Evolutionary conservation across 2,888 invertebrate genomes (phyloP).

Genomic region (Protonemura montana): DNA sequence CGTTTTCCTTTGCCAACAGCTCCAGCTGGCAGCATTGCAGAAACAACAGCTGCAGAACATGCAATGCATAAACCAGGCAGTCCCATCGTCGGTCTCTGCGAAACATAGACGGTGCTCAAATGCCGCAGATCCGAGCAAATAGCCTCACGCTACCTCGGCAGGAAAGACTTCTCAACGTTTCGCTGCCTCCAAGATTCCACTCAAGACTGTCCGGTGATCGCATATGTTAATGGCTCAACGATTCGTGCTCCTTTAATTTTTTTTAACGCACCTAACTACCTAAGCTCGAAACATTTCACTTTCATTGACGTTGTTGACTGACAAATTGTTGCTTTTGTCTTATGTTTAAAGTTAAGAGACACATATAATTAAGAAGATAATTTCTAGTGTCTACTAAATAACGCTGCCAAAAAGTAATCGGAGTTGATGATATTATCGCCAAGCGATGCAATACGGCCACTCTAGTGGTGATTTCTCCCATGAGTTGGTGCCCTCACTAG

Average conservation of each 20-base stretch:
- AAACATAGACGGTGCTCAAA: constrained; percentile 58
- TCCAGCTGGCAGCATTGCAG: constrained; percentile 48
- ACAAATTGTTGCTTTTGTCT: constrained; percentile 9
- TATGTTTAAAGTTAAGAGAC: not conserved
- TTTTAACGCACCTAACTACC: not conserved
- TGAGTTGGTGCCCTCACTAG: not conserved
- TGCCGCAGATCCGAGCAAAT: constrained; percentile 58
- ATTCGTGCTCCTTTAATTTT: not conserved
- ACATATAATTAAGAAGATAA: not conserved
- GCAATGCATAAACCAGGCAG: constrained; percentile 57
- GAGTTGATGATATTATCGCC: not conserved
- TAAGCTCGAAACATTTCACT: not conserved
- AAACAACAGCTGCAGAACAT: constrained; percentile 58
- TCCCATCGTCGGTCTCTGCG: constrained; percentile 55
- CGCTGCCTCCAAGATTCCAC: constrained; percentile 39
- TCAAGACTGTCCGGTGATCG: constrained; percentile 16
- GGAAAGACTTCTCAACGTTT: constrained; percentile 14
- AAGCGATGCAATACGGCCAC: not conserved
- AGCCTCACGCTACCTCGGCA: constrained; percentile 47
- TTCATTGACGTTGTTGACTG: not conserved
- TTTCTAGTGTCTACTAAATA: not conserved
- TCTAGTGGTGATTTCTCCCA: not conserved
- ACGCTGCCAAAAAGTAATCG: not conserved
- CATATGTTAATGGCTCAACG: not conserved
- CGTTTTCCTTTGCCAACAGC: constrained; percentile 30